Evolutionary conservation across 2,888 invertebrate genomes (phyloP), one percentile per base, ranked within the genome.

Genomic region (Tineola bisselliella): DNA sequence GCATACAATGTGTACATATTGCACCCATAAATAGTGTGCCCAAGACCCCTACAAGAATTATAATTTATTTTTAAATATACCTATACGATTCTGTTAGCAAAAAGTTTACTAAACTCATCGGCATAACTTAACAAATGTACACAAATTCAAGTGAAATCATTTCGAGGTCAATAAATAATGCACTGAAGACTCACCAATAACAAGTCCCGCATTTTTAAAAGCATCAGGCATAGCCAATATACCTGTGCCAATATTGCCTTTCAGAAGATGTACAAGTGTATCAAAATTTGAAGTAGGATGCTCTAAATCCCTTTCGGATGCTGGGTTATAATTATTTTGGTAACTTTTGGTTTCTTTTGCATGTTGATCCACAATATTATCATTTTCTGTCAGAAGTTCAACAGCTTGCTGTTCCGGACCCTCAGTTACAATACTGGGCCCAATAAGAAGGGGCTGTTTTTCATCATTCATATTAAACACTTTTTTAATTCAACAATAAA

Each of bases 191-290:
- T 70, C 72, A 73, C 97, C 97, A 63, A 96, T 90, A 71, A 93
- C 90, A 62, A 97, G 88, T 11, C 98, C 98, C 62, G 97, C 93
- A 84, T 97, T 94, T 76, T 93, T 92, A 74, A 97, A 94, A 13
- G 97, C 97, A 81, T 96, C 92, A 4, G 99, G 98, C 94, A 99
- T 96, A 8, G 99, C 98, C 66, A 99, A 86, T 67, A 99, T 97
- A 4, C 99, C 99, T 0, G 98, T 98, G 8, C 98, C 98, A 65
- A 91, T 89, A 68, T 92, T 92, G 25, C 92, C 92, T 76, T 93
- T 93, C 43, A 93, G 78, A 64, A 93, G 80, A 73, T 92, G 92
- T 66, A 93, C 90, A 76, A 93, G 87, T 1, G 94, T 93, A 71
- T 93, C 93, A 67, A 91, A 88, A 81, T 93, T 95, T 65, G 94